Percentiles rank a stretch among this genome's conserved stretches.
Evolutionary conservation across 2,888 invertebrate genomes (phyloP).

Genomic region (Petrolisthes cinctipes): DNA sequence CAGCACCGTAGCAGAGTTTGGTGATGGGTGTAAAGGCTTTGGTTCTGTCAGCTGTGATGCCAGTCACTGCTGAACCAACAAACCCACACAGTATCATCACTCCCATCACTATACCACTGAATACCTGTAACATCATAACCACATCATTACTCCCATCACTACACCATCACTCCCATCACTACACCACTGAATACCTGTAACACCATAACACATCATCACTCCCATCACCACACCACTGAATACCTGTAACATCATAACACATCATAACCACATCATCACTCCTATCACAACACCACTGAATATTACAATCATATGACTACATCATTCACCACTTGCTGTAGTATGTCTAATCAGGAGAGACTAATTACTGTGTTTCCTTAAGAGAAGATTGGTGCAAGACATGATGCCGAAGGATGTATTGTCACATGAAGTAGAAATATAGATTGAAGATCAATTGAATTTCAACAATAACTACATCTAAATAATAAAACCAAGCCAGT

Average conservation of each 20-base stretch:
- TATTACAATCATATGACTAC: background rate
- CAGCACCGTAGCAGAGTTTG: constrained; percentile 42
- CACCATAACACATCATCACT: background rate
- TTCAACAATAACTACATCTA: no score
- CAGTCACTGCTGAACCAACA: constrained; percentile 57
- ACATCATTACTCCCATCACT: background rate
- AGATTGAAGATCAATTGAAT: no score
- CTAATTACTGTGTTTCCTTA: no score
- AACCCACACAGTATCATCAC: constrained; percentile 60
- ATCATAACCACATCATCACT: no score
- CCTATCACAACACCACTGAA: background rate
- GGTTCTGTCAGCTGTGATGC: constrained; percentile 55
- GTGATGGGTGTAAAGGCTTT: constrained; percentile 58
- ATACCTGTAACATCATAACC: constrained; percentile 31
- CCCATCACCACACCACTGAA: no score
- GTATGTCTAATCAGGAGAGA: no score
- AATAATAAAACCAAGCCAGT: no score
- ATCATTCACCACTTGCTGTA: no score
- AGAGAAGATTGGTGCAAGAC: no score
- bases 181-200: background rate
- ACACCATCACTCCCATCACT: background rate
- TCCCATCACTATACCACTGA: constrained; percentile 55
- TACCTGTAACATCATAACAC: no score
- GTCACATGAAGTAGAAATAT: no score
- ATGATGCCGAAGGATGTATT: no score